Percentiles rank a stretch among this genome's conserved stretches.
These are phyloP conservation scores for Chaitophorus viminalis DNA, from an alignment of 2,888 invertebrate genomes.

Conservation along the genomic window DNA sequence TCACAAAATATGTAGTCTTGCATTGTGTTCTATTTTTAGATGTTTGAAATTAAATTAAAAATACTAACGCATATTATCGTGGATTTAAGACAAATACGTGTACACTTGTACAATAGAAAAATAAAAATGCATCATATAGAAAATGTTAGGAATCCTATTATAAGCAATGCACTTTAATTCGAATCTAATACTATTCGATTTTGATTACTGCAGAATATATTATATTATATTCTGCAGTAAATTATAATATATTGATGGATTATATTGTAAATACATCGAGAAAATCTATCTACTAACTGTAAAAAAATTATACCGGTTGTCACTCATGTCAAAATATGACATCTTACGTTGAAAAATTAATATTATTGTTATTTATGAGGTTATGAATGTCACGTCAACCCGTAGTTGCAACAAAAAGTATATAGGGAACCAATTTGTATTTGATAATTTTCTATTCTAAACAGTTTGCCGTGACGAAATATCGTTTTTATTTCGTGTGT, in stretches of 20 bases:
- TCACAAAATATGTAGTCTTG: neutral
- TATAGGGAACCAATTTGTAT: neutral
- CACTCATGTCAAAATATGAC: constrained; percentile 8
- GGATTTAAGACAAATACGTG: neutral
- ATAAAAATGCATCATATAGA: neutral
- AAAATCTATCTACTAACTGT: neutral
- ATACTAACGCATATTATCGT: neutral
- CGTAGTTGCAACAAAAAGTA: neutral
- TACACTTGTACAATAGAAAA: neutral
- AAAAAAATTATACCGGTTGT: neutral
- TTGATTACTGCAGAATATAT: neutral
- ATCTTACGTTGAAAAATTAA: neutral
- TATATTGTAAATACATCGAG: neutral
- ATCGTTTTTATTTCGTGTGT: neutral
- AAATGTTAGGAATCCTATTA: neutral
- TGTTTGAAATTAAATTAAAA: neutral
- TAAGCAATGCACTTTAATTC: neutral
- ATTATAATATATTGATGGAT: too few species aligned
- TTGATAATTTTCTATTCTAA: neutral
- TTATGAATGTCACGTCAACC: constrained; percentile 3
- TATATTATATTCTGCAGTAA: too few species aligned
- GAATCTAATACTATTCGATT: neutral
- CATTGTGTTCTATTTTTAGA: neutral
- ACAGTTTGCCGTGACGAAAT: neutral
- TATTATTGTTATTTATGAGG: constrained; percentile 18